Percentiles rank a stretch among this genome's conserved stretches.
These are phyloP conservation scores for Sebastes miniatus DNA, from an alignment of 2,797 vertebrate species.

Conservation along the genomic window DNA sequence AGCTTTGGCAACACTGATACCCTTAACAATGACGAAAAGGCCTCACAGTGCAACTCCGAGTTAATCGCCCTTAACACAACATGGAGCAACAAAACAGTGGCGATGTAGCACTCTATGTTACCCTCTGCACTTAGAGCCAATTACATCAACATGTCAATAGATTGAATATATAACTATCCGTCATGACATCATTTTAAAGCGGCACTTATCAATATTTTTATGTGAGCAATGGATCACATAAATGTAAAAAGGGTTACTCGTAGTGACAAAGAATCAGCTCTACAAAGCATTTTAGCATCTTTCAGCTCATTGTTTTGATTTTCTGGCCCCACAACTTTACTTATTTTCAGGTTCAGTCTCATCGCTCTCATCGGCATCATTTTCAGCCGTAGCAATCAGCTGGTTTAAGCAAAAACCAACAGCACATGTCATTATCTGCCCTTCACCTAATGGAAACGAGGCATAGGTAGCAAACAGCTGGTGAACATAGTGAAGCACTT, in stretches of 20 bases:
- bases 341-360: not conserved
- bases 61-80: conserved; percentile 10
- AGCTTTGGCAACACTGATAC: conserved; percentile 50
- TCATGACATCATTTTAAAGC: not conserved
- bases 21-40: conserved; percentile 31
- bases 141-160: not conserved
- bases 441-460: not conserved
- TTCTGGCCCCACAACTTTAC: not conserved
- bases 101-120: not conserved
- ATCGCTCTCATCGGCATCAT: not conserved
- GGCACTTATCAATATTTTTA: not conserved
- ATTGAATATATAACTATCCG: not conserved
- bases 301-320: not conserved
- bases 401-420: not conserved
- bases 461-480: not conserved
- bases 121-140: not conserved
- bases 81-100: conserved; percentile 1
- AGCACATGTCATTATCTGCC: not conserved
- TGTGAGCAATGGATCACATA: not conserved
- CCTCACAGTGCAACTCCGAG: not conserved
- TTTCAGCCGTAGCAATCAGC: not conserved
- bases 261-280: not conserved
- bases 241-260: not conserved
- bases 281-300: not conserved
- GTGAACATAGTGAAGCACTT: not conserved